Evolutionary conservation across 2,888 invertebrate genomes (phyloP), one percentile per base, ranked within the genome.

Genomic region (Drosophila cognata): DNA sequence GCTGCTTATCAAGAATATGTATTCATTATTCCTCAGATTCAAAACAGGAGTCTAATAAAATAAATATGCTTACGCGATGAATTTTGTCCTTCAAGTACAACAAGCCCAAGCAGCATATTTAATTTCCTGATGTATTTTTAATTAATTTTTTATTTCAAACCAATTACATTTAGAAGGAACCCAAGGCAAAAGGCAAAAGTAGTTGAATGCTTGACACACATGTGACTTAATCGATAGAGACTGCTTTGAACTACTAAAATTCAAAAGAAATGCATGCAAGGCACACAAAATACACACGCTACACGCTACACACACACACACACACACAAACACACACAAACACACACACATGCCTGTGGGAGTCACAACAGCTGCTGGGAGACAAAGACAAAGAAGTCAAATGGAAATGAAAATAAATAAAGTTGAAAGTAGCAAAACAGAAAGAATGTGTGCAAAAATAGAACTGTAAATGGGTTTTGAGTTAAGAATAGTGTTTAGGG

Each of bases 391-490:
- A 56, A 52, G 48, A 25, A 43, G 35, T 55, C 53, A 33, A 31
- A 46, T 8, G 29, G 41, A 77, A 56, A n/a, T 25, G 38, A 52
- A 74, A 62, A 36, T 55, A 43, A 53, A 57, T 66, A 46, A 55
- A 43, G 48, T 18, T 13, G 21, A 71, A 66, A 50, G 38, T 43
- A 59, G 31, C 29, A 55, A 79, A 64, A 59, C 28, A 51, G 53
- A 53, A 61, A 65, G 50, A 57, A 48, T 57, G 59, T 16, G 21
- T 38, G 38, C 29, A 29, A 43, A 36, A 4, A 55, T 28, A 28
- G 13, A 55, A 25, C 21, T 38, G 28, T 13, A 41, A 46, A 29
- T 48, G 46, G 33, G 21, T 8, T 67, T 62, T 61, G 38, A 41
- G 36, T 33, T 51, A 38, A 55, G 16, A 36, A 36, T 46, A 38